Evolutionary conservation across 1,140 invertebrate genomes (phyloP), one percentile per base, ranked within the genome.

Genomic region (Popillia japonica): DNA sequence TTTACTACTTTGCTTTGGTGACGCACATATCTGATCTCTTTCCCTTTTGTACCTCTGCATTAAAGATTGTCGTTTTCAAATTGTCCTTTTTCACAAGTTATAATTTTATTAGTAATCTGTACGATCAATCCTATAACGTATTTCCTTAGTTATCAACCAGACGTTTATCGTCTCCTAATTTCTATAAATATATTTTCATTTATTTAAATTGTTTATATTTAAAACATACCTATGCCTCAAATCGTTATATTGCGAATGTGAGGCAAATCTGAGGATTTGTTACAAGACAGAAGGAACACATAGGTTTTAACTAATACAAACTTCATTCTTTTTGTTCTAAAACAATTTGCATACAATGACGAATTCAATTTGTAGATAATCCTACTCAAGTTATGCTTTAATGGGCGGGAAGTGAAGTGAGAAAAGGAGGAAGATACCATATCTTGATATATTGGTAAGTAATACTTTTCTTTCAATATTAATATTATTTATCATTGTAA

Each of bases 401-500:
- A 3, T 74, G 41, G 72, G 40, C 40, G 34, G 72, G 72, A 41
- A 74, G 17, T 17, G 40, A 41, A 74, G 17, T 17, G 40, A 41
- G 41, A 41, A 7, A 14, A 74, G 9, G 17, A 44, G 41, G 72
- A 40, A 22, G 40, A 74, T 74, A 74, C n/a, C 6, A 41, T 40
- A 34, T 73, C 10, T 73, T 40, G 14, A 4, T 40, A 68, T 22
- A 22, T n/a, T 23, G 61, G 20, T 7, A 68, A 23, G 27, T 34
- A 34, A 34, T 34, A 34, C 10, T 14, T 9, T 74, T 74, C 17
- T 44, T 42, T 74, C 34, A 74, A 74, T 40, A 40, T 74, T 72
- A 34, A 34, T 40, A 72, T 72, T 72, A 72, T 41, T 74, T 41
- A 40, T 41, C 34, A 74, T 74, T 74, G 40, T 74, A 74, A 74